Evolutionary conservation across 2,797 vertebrate species (phyloP).

Genomic region (Macrochelys suwanniensis): DNA sequence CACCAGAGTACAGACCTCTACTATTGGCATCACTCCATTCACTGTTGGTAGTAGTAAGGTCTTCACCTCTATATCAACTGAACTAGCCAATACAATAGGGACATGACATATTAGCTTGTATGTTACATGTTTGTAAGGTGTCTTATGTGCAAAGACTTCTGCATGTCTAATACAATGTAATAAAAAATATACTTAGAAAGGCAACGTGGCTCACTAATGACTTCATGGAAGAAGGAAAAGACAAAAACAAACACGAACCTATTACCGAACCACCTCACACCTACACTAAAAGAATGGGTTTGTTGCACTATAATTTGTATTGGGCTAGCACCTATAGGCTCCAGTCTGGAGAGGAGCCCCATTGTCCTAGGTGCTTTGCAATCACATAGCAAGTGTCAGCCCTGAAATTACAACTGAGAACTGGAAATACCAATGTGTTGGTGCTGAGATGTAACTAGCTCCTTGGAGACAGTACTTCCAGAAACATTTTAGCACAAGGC

Average conservation of each 20-base stretch:
- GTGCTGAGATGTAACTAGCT: background rate
- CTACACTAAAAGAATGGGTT: background rate
- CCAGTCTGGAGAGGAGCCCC: background rate
- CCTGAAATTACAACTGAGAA: background rate
- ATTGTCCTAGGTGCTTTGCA: background rate
- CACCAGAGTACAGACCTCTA: background rate
- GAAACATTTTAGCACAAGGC: background rate
- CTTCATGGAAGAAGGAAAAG: background rate
- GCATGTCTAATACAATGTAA: background rate
- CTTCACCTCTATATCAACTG: too few relatives aligned
- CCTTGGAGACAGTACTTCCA: background rate
- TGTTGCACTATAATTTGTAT: background rate
- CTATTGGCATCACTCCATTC: background rate
- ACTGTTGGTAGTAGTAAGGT: background rate
- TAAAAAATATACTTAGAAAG: background rate
- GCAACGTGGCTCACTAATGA: background rate
- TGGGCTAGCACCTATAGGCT: fast-evolving
- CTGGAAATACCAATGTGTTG: background rate
- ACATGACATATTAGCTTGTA: background rate
- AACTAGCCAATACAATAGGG: background rate
- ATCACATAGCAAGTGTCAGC: background rate
- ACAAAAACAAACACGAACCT: background rate
- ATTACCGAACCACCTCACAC: background rate
- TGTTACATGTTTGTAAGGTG: background rate
- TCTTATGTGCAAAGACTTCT: background rate